Evolutionary conservation across 2,888 invertebrate species (phyloP).

Genomic region (Limnephilus marmoratus): DNA sequence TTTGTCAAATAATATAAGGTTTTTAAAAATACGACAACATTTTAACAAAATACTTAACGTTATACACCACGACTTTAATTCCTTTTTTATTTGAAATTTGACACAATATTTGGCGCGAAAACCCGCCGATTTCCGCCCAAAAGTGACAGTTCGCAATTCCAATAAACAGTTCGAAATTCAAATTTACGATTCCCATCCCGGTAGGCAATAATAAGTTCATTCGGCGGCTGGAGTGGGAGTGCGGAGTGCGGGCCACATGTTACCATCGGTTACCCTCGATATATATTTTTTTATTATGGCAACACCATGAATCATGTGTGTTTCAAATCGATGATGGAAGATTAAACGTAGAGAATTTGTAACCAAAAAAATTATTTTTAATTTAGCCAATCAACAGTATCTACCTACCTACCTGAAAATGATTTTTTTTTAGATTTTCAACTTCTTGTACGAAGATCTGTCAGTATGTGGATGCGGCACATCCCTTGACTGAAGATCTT

Average conservation of each 20-base stretch:
- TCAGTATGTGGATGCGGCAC: too few relatives aligned
- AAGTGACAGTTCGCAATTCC: slow-evolving; percentile 43
- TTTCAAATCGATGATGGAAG: not conserved
- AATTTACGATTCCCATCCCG: slow-evolving; percentile 56
- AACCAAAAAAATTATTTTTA: not conserved
- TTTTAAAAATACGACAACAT: not conserved
- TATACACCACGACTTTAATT: not conserved
- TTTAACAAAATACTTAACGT: not conserved
- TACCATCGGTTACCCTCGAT: slow-evolving; percentile 50
- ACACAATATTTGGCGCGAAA: not conserved
- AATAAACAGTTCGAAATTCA: slow-evolving; percentile 50
- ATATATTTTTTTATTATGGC: slow-evolving; percentile 26
- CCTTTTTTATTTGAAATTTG: not conserved
- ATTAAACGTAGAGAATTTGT: not conserved
- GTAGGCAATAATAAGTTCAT: not conserved
- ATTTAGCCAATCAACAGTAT: not conserved
- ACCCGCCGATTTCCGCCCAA: slow-evolving; percentile 22
- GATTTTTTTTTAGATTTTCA: too few relatives aligned
- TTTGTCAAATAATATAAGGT: too few relatives aligned
- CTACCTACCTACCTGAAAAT: too few relatives aligned
- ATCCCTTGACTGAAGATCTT: too few relatives aligned
- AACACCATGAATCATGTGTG: slow-evolving; percentile 8
- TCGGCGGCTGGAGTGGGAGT: slow-evolving; percentile 26
- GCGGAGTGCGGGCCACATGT: slow-evolving; percentile 41
- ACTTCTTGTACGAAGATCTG: too few relatives aligned